Evolutionary conservation across 2,113 vertebrate species (phyloP).

Genomic region (Penelope pileata): DNA sequence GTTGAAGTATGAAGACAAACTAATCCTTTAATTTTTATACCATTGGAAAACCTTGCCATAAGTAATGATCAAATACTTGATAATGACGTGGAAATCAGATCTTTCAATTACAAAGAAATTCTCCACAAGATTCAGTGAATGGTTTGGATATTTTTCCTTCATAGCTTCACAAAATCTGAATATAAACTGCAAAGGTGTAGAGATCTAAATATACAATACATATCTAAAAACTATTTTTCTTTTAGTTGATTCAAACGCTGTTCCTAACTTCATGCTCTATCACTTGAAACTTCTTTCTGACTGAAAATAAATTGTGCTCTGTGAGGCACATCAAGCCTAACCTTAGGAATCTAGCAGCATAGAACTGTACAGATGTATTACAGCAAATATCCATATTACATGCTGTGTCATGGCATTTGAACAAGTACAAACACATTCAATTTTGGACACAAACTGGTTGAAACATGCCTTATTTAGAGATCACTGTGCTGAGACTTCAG

Average conservation of each 20-base stretch:
- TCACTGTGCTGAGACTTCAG: slow-evolving; percentile 23
- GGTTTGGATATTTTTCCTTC: fast-evolving
- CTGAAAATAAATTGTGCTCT: slow-evolving; percentile 17
- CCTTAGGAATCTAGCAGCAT: slow-evolving; percentile 10
- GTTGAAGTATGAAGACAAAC: neutral
- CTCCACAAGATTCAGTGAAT: neutral
- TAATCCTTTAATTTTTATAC: neutral
- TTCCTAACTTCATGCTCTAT: neutral
- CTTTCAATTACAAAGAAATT: neutral
- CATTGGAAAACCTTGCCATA: neutral
- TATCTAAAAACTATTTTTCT: neutral
- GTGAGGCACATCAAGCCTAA: slow-evolving; percentile 10
- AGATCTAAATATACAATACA: neutral
- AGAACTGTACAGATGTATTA: slow-evolving; percentile 46
- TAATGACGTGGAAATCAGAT: neutral
- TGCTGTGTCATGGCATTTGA: neutral
- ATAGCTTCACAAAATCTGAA: neutral
- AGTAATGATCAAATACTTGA: neutral
- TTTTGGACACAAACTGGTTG: slow-evolving; percentile 24
- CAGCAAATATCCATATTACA: slow-evolving; percentile 35
- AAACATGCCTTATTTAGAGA: slow-evolving; percentile 2
- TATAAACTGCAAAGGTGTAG: neutral
- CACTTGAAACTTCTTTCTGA: slow-evolving; percentile 9
- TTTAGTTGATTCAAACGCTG: neutral
- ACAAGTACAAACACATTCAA: slow-evolving; percentile 5